These are phyloP conservation scores for Ophonus ardosiacus DNA, from an alignment of 2,888 invertebrate species.

Conservation along the genomic window DNA sequence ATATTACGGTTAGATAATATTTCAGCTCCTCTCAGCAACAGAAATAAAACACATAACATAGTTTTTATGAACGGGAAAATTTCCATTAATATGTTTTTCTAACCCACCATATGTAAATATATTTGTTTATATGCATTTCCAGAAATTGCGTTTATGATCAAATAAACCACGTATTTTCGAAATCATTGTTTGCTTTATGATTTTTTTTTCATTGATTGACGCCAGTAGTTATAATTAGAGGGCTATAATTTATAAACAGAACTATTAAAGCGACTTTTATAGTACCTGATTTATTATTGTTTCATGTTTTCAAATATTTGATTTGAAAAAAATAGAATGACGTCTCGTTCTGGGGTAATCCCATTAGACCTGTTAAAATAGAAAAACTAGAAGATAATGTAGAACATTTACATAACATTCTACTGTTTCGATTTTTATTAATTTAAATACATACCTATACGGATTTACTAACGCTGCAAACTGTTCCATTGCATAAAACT, in stretches of 20 bases:
- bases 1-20: slow-evolving; percentile 2
- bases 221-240: slow-evolving; percentile 22
- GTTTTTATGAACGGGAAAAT: slow-evolving; percentile 13
- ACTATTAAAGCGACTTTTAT: slow-evolving; percentile 10
- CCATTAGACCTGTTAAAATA: no score
- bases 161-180: not conserved
- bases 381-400: no score
- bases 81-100: slow-evolving; percentile 3
- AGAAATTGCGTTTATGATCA: slow-evolving; percentile 19
- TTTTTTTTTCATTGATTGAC: slow-evolving; percentile 33
- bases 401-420: no score
- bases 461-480: no score
- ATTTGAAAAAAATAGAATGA: no score
- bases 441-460: no score
- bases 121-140: not conserved
- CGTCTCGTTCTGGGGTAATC: no score
- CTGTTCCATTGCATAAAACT: no score
- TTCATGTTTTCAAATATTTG: slow-evolving; percentile 8
- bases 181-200: slow-evolving; percentile 10
- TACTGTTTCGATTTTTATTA: no score
- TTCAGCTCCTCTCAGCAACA: not conserved
- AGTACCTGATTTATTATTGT: not conserved
- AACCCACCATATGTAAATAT: not conserved
- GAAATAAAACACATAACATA: not conserved
- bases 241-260: slow-evolving; percentile 25